Conservation (phyloP, 2,113 vertebrate genomes). For the Aix galericulata region DNA sequence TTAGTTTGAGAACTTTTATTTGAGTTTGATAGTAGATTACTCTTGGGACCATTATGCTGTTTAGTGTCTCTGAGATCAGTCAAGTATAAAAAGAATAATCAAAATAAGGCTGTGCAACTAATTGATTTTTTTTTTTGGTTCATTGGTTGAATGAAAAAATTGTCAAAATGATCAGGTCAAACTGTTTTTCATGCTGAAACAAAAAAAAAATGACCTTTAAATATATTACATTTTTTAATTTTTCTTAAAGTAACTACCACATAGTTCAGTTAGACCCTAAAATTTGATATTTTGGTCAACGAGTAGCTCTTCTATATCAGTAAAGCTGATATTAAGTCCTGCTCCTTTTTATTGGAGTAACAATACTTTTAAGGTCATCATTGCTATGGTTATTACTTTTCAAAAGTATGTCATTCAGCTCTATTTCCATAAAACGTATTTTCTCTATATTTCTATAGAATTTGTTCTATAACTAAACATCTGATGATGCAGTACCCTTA, state of each 20-base stretch:
- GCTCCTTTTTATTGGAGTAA: not conserved
- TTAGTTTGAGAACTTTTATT: not conserved
- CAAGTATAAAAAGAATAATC: not conserved
- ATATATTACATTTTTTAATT: not conserved
- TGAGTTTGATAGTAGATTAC: not conserved
- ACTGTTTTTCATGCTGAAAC: not conserved
- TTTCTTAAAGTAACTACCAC: not conserved
- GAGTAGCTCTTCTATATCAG: not conserved
- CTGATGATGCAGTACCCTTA: constrained; percentile 11
- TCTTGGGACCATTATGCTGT: not conserved
- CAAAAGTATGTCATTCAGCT: not conserved
- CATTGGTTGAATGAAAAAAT: not conserved
- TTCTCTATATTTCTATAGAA: not conserved
- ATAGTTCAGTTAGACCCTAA: not conserved
- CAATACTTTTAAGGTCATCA: not conserved
- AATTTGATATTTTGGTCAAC: not conserved
- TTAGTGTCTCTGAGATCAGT: not conserved
- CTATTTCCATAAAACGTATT: not conserved
- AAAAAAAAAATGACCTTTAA: not conserved
- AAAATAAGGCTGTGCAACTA: not conserved
- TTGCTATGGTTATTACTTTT: not conserved
- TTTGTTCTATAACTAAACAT: not conserved
- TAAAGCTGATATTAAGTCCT: not conserved
- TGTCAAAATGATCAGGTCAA: not conserved
- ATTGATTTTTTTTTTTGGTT: not conserved